A percentile compares a stretch with the other conserved stretches of the same genome.
These are phyloP conservation scores for Drosophila cognata DNA, from an alignment of 2,888 invertebrate species.

Conservation along the genomic window DNA sequence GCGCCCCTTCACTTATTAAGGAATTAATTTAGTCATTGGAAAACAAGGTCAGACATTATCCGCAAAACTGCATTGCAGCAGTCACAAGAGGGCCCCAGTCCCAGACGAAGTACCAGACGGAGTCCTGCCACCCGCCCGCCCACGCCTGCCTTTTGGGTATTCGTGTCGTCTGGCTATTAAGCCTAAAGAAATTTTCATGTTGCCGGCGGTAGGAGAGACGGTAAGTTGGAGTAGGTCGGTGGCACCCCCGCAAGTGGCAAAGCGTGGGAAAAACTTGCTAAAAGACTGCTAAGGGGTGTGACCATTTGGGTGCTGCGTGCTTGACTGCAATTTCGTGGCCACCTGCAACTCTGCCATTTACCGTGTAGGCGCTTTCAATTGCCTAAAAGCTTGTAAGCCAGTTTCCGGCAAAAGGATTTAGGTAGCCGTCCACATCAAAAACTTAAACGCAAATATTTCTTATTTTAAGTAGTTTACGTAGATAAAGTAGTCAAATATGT, in stretches of 20 bases:
- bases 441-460: conserved; percentile 13
- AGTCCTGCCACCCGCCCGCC: conserved; percentile 26
- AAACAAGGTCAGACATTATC: conserved; percentile 85
- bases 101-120: conserved; percentile 9
- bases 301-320: conserved; percentile 61
- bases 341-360: conserved; percentile 31
- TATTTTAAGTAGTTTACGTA: not conserved
- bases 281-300: conserved; percentile 37
- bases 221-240: conserved; percentile 27
- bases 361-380: conserved; percentile 73
- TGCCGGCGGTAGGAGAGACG: conserved; percentile 7
- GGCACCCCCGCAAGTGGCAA: conserved; percentile 56
- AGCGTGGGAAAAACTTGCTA: conserved; percentile 79
- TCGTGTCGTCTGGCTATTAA: conserved; percentile 75
- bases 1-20: conserved; percentile 73
- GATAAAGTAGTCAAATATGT: not conserved
- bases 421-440: conserved; percentile 19
- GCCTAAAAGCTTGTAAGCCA: conserved; percentile 80
- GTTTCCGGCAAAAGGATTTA: conserved; percentile 70
- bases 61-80: conserved; percentile 85
- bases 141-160: conserved; percentile 40
- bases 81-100: conserved; percentile 40
- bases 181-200: conserved; percentile 71
- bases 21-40: conserved; percentile 80
- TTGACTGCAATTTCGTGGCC: conserved; percentile 73